Conservation (phyloP, 2,797 vertebrate species). For the Squalus acanthias region DNA sequence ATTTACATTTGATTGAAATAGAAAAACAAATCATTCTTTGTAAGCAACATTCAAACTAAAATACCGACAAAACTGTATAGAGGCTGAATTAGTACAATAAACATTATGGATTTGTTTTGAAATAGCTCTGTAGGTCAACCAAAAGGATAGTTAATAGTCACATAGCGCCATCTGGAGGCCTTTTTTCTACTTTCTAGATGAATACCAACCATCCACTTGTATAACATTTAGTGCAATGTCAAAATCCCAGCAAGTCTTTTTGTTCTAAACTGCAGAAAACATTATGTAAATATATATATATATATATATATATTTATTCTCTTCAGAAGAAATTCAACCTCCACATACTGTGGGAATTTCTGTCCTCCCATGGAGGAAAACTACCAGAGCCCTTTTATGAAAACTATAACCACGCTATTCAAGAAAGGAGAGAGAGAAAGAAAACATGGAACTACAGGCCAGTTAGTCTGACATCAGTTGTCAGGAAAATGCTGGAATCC, state of each 20-base stretch:
- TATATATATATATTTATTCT: not conserved
- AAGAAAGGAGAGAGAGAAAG: too few relatives aligned
- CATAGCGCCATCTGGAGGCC: not conserved
- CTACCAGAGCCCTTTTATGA: not conserved
- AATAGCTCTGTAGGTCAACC: not conserved
- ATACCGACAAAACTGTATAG: not conserved
- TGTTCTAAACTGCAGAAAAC: not conserved
- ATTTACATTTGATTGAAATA: not conserved
- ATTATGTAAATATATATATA: not conserved
- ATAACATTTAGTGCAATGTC: not conserved
- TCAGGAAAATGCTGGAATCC: too few relatives aligned
- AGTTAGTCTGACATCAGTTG: too few relatives aligned
- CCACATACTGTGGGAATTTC: not conserved
- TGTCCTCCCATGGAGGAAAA: not conserved
- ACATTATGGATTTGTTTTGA: not conserved
- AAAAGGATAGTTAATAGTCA: not conserved
- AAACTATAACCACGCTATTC: not conserved
- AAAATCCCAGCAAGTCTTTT: not conserved
- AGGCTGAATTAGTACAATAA: not conserved
- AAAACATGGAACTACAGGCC: too few relatives aligned
- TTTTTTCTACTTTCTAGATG: not conserved
- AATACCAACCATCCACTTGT: not conserved
- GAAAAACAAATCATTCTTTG: not conserved
- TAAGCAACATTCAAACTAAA: not conserved
- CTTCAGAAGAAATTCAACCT: not conserved